Evolutionary conservation across 2,888 invertebrate species (phyloP), one percentile per base, ranked within the genome.

Genomic region (Limnephilus rhombicus): DNA sequence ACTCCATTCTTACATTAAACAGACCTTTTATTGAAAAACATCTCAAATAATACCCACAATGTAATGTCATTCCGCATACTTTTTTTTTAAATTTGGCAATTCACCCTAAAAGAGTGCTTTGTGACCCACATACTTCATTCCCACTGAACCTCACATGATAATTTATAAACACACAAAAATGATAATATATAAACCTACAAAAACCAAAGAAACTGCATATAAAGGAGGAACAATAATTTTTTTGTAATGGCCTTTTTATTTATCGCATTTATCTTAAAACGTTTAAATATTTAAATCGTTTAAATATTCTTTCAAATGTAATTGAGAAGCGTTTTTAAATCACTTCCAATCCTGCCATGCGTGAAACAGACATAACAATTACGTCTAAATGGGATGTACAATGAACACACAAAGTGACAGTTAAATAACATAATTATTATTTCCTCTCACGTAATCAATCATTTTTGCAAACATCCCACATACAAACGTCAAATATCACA

Each of bases 371-470:
- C 68, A 18, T 53, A 68, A 24, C 24, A 68, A 68, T 68, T 68
- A 68, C n/a, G n/a, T 68, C 68, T 68, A 68, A 68, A 68, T 68
- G 24, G 68, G 68, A 68, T 68, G 68, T 68, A 68, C n/a, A 68
- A 34, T 31, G 82, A 31, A 82, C 82, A 82, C 82, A 82, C 34
- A 82, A 85, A 41, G 37, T 85, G 85, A 41, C 85, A 85, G 15
- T 85, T 24, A 41, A 34, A 85, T n/a, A 85, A 37, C n/a, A 85
- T 41, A 85, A 85, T 34, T 41, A 34, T 31, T 41, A 41, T 31
- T 41, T 85, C 68, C 68, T 85, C 31, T 37, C 85, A 85, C 85
- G 85, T 45, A 85, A 85, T 85, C 41, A 85, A 85, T 85, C 85
- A 85, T 85, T 85, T 34, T 41, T 85, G 37, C n/a, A 85, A 82